Evolutionary conservation across 2,888 invertebrate species (phyloP).

Genomic region (Pardosa pseudoannulata): DNA sequence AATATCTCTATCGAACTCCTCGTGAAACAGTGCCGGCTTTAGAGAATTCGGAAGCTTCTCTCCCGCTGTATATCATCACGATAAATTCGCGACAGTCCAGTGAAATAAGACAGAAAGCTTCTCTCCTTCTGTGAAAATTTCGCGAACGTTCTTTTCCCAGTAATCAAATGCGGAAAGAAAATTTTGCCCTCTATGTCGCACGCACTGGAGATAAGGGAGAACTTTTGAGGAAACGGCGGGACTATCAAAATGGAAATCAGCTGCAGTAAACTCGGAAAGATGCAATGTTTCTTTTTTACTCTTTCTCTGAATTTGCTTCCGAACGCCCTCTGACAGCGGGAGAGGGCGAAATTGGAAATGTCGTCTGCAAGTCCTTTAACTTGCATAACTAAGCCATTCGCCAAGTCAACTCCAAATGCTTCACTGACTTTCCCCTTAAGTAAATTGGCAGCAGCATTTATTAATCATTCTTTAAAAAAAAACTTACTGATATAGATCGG

Average conservation of each 20-base stretch:
- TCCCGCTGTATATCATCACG: background rate
- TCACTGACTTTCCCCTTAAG: no score
- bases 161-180: slow-evolving; percentile 11
- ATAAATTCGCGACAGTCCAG: background rate
- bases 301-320: background rate
- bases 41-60: no score
- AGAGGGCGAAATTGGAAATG: background rate
- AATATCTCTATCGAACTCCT: no score
- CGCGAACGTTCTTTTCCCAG: background rate
- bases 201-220: background rate
- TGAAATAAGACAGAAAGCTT: background rate
- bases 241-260: slow-evolving; percentile 15
- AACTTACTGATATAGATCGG: no score
- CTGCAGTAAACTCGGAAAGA: background rate
- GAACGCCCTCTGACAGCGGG: background rate
- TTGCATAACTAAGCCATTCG: no score
- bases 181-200: background rate
- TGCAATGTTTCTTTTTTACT: background rate
- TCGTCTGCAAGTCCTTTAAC: background rate
- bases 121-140: background rate
- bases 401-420: no score
- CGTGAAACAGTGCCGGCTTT: no score
- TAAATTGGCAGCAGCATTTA: no score
- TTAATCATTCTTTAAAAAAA: no score
- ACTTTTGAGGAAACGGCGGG: background rate